Percentiles rank a stretch among this genome's conserved stretches.
These are phyloP conservation scores for Euplagia quadripunctaria DNA, from an alignment of 2,888 invertebrate genomes.

Conservation along the genomic window DNA sequence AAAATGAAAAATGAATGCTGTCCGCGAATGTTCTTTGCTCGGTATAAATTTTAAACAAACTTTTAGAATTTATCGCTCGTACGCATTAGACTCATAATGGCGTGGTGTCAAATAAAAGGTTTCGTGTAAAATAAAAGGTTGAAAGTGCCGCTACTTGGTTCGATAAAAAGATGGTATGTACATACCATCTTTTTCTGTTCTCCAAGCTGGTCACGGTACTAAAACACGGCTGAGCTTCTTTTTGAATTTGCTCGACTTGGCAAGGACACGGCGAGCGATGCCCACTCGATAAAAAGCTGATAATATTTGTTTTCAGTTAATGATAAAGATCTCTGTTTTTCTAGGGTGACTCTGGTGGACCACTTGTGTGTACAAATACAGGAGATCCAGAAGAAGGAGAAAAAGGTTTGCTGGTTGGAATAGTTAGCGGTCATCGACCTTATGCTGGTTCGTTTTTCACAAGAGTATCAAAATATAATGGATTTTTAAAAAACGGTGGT, in stretches of 20 bases:
- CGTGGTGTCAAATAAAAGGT: too few species aligned
- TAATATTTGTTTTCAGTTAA: neutral
- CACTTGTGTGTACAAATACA: constrained; percentile 65
- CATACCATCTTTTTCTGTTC: too few species aligned
- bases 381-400: constrained; percentile 57
- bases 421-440: constrained; percentile 42
- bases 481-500: constrained; percentile 28
- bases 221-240: too few species aligned
- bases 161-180: too few species aligned
- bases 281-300: neutral
- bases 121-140: too few species aligned
- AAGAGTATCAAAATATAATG: constrained; percentile 51
- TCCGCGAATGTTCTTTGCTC: too few species aligned
- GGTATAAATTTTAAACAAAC: too few species aligned
- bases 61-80: too few species aligned
- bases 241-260: neutral
- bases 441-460: constrained; percentile 52
- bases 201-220: too few species aligned
- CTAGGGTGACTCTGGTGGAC: constrained; percentile 78
- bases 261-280: neutral
- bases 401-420: constrained; percentile 63
- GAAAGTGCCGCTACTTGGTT: too few species aligned
- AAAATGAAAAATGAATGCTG: too few species aligned
- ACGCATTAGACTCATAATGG: too few species aligned
- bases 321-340: constrained; percentile 1